phyloP scores from a whole-genome alignment of 2,113 vertebrate species.

The Rhabdornis inornatus region DNA sequence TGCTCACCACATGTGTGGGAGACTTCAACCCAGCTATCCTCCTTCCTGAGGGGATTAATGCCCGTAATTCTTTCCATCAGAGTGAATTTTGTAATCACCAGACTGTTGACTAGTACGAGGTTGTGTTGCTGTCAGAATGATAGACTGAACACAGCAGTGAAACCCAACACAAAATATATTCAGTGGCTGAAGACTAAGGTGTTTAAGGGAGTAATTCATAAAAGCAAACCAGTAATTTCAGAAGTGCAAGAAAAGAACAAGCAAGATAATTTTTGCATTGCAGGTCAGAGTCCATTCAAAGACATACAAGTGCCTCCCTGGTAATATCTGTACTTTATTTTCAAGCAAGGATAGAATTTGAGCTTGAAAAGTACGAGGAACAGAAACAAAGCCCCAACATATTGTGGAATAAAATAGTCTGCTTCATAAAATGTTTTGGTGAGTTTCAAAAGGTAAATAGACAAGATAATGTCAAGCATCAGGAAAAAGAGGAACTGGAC shows the following conservation, averaged over 20 bases:
- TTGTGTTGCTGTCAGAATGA: background rate
- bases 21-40: constrained; percentile 23
- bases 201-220: background rate
- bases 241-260: background rate
- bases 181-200: background rate
- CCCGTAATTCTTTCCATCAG: constrained; percentile 31
- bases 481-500: background rate
- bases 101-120: background rate
- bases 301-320: background rate
- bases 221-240: background rate
- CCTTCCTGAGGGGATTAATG: constrained; percentile 55
- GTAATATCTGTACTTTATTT: background rate
- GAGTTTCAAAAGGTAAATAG: background rate
- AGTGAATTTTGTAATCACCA: constrained; percentile 26
- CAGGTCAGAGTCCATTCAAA: background rate
- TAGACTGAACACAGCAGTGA: background rate
- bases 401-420: background rate
- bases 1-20: constrained; percentile 38
- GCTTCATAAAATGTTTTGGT: background rate
- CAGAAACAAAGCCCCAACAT: background rate
- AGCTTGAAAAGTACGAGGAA: background rate
- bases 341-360: background rate
- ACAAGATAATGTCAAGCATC: background rate
- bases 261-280: background rate
- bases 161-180: background rate